These are phyloP conservation scores for Acrobasis suavella DNA, from an alignment of 2,888 invertebrate species.

Conservation along the genomic window DNA sequence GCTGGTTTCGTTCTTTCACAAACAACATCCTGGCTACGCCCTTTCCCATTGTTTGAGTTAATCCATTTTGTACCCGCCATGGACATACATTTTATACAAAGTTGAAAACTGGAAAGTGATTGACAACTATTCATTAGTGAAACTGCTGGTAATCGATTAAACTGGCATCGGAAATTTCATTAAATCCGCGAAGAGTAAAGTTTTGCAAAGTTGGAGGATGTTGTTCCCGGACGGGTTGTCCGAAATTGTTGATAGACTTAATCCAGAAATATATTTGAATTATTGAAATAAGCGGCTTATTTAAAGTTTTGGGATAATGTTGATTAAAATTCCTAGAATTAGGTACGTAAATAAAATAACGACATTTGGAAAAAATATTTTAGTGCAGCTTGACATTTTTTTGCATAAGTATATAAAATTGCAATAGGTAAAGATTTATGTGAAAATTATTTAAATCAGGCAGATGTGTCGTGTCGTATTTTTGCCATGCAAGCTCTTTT, in stretches of 20 bases:
- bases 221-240: constrained; percentile 24
- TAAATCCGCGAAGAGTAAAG: constrained; percentile 51
- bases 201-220: constrained; percentile 42
- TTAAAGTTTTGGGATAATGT: constrained; percentile 27
- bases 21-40: neutral
- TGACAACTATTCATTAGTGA: constrained; percentile 37
- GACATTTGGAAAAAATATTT: too few species aligned
- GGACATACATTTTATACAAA: constrained; percentile 14
- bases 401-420: too few species aligned
- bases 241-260: constrained; percentile 49
- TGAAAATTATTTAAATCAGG: neutral
- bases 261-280: constrained; percentile 30
- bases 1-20: neutral
- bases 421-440: neutral
- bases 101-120: constrained; percentile 31
- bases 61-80: constrained; percentile 12
- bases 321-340: neutral
- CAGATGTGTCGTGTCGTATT: neutral
- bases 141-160: constrained; percentile 36
- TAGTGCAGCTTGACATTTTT: too few species aligned
- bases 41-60: constrained; percentile 5
- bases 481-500: neutral
- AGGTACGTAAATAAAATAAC: too few species aligned
- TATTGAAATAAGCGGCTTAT: constrained; percentile 29
- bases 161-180: constrained; percentile 51